Evolutionary conservation across 2,113 vertebrate genomes (phyloP).

Genomic region (Myocastor coypus): DNA sequence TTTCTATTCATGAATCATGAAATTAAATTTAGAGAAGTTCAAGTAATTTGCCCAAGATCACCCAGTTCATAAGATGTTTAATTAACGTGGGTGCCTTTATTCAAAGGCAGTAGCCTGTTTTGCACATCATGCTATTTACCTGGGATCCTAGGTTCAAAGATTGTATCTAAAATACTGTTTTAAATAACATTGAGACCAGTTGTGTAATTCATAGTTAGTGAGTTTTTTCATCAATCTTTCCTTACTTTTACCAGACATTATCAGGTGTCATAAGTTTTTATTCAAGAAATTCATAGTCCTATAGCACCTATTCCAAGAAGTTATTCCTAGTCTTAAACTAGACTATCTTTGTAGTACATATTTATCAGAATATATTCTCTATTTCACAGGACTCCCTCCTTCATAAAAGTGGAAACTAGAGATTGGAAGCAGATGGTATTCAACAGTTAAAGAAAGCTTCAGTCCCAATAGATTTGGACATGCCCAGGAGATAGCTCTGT

Average conservation of each 20-base stretch:
- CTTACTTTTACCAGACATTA: neutral
- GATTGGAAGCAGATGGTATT: neutral
- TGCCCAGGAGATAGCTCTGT: neutral
- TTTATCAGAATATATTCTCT: constrained; percentile 40
- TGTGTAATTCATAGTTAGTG: constrained; percentile 42
- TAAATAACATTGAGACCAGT: constrained; percentile 22
- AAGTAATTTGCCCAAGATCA: constrained; percentile 17
- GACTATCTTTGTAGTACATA: neutral
- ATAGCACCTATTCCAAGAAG: constrained; percentile 34
- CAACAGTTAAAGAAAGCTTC: constrained; percentile 38
- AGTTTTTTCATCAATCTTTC: constrained; percentile 44
- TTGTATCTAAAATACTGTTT: constrained; percentile 13
- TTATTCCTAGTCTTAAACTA: constrained; percentile 49
- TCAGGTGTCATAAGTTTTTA: constrained; percentile 42
- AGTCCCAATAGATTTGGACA: constrained; percentile 6
- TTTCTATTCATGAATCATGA: constrained; percentile 39
- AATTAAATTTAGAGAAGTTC: constrained; percentile 26
- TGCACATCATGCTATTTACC: neutral
- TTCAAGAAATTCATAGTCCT: constrained; percentile 6
- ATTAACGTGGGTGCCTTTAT: neutral
- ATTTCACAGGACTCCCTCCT: neutral
- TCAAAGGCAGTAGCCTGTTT: neutral
- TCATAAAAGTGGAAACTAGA: constrained; percentile 17
- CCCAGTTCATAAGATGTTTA: neutral
- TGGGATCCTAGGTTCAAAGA: neutral